phyloP scores from a whole-genome alignment of 2,888 invertebrate species.

The Nycteola revayana region DNA sequence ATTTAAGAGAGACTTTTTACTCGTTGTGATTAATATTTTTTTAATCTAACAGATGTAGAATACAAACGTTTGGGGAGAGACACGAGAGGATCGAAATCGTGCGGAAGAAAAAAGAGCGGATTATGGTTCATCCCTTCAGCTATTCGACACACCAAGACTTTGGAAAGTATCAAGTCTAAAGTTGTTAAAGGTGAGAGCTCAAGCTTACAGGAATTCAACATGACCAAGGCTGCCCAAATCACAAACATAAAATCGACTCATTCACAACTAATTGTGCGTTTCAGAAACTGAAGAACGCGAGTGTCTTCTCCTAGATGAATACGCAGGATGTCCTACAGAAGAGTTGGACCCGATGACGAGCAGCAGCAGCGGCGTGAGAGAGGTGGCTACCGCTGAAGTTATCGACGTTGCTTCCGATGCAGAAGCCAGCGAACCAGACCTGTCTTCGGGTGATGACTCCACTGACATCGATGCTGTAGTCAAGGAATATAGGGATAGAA shows the following conservation, averaged over 20 bases:
- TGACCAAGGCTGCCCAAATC: background rate
- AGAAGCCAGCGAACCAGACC: slow-evolving; percentile 81
- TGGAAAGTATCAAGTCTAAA: slow-evolving; percentile 76
- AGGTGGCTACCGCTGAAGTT: slow-evolving; percentile 51
- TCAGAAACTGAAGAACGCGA: slow-evolving; percentile 81
- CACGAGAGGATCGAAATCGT: slow-evolving; percentile 46
- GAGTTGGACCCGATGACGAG: slow-evolving; percentile 58
- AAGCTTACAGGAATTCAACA: background rate
- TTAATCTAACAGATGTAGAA: slow-evolving; percentile 62
- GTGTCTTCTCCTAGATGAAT: slow-evolving; percentile 82
- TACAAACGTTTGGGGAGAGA: slow-evolving; percentile 72
- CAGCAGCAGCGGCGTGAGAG: slow-evolving; percentile 49
- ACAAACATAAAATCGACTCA: background rate
- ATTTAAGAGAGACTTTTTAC: no score
- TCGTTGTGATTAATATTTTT: no score
- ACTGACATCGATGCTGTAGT: slow-evolving; percentile 90
- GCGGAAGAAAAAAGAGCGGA: slow-evolving; percentile 62
- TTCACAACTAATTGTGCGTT: no score
- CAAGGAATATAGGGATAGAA: slow-evolving; percentile 87
- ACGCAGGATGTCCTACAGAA: slow-evolving; percentile 65
- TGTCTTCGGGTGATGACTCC: slow-evolving; percentile 83
- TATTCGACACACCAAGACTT: slow-evolving; percentile 73
- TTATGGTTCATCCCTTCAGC: slow-evolving; percentile 79
- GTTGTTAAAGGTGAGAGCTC: slow-evolving; percentile 60
- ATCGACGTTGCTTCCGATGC: slow-evolving; percentile 64